A percentile compares a stretch with the other conserved stretches of the same genome.
Evolutionary conservation across 2,888 invertebrate genomes (phyloP).

Genomic region (Cerceris rybyensis): DNA sequence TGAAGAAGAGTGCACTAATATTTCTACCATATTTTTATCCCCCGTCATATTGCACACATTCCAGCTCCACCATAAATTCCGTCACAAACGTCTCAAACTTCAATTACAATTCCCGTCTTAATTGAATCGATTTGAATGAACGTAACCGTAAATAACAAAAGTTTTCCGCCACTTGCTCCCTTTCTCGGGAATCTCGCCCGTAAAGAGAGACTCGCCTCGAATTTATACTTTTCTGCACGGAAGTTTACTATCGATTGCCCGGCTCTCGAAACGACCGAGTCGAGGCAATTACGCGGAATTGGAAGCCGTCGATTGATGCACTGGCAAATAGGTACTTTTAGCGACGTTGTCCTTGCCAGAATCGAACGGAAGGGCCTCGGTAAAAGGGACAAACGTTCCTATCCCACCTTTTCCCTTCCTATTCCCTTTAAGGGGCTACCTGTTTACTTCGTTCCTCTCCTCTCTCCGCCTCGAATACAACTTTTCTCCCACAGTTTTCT

Average conservation of each 20-base stretch:
- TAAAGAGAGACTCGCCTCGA: not conserved
- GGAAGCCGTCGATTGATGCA: slow-evolving; percentile 4
- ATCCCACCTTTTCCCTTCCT: not conserved
- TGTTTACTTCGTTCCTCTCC: not conserved
- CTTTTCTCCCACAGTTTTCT: not conserved
- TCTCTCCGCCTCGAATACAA: not conserved
- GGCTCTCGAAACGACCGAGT: not conserved
- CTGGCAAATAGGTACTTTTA: slow-evolving; percentile 1
- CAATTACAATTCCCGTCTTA: no score
- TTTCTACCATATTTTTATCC: no score
- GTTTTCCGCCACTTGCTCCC: not conserved
- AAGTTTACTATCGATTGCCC: slow-evolving; percentile 2
- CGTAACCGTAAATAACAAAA: no score
- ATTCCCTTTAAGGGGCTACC: not conserved
- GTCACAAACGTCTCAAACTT: no score
- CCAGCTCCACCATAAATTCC: no score
- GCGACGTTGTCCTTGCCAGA: slow-evolving; percentile 1
- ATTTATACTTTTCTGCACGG: slow-evolving; percentile 2
- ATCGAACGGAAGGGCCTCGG: not conserved
- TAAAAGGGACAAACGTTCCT: not conserved
- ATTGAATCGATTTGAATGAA: no score
- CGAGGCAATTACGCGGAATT: slow-evolving; percentile 6
- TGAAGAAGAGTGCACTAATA: no score
- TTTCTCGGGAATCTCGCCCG: not conserved
- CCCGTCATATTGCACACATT: no score